Evolutionary conservation across 2,888 invertebrate species (phyloP), one percentile per base, ranked within the genome.

Genomic region (Gerris lacustris): DNA sequence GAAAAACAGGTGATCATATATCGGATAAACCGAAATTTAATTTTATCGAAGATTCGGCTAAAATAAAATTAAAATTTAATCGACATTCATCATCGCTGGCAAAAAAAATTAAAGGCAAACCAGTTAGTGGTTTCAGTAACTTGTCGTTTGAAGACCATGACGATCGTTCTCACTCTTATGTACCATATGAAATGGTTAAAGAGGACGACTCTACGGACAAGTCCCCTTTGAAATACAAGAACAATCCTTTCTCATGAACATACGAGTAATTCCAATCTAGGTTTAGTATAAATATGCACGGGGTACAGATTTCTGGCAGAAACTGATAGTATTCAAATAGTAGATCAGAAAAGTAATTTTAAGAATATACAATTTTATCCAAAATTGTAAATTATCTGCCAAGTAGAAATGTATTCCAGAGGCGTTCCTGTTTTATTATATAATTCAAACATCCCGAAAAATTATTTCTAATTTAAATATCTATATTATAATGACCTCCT

Each of bases 61-160:
- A 64, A 64, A 64, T 64, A 64, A 64, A 64, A 64, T 18, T 64
- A 5, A 64, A 64, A 64, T 64, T 64, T 18, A 64, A 64, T 64
- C 9, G 31, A 17, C 17, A 64, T 64, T 18, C 18, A 17, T 6
- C 18, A 5, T 67, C 73, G 15, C 62, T 63, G 45, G 15, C 68
- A 11, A 74, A 72, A 63, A 72, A 71, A 64, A 63, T 63, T 5
- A 79, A n/a, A 80, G 73, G 70, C 74, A 78, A 66, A 78, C 79
- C 69, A 82, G 82, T 2, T 83, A 80, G 84, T 7, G 87, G 88
- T 6, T 88, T 89, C 77, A 88, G 86, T 76, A 89, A 89, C 76
- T 86, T 89, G 87, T 89, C 88, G 77, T 89, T 89, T 76, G 88
- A 89, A 78, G 88, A 89, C 79, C 88, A 88, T 76, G 84, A 86